Percentiles rank a stretch among this genome's conserved stretches.
phyloP scores from a whole-genome alignment of 1,140 invertebrate species.

The Lepidotrigona ventralis region DNA sequence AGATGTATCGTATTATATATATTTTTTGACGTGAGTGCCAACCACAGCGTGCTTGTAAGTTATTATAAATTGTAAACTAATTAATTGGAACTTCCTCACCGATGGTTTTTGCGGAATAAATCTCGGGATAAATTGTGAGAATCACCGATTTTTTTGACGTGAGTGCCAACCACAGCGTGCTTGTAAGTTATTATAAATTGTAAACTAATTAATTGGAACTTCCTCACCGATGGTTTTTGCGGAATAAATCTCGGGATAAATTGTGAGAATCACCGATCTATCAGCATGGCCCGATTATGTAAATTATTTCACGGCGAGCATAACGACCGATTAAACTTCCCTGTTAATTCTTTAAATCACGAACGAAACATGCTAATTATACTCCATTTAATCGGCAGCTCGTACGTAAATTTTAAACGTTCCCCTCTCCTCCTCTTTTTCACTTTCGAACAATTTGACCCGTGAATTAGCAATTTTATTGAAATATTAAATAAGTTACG shows the following conservation, averaged over 20 bases:
- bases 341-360: not conserved
- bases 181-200: not conserved
- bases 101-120: too few relatives aligned
- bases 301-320: not conserved
- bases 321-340: not conserved
- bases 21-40: too few relatives aligned
- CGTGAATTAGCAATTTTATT: too few relatives aligned
- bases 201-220: not conserved
- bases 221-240: not conserved
- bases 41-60: too few relatives aligned
- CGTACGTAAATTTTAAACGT: too few relatives aligned
- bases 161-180: too few relatives aligned
- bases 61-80: not conserved
- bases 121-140: conserved; percentile 8
- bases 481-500: not conserved
- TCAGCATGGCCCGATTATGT: not conserved
- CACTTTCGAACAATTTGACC: not conserved
- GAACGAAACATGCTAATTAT: not conserved
- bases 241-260: not conserved
- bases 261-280: conserved; percentile 6
- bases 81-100: not conserved
- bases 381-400: not conserved
- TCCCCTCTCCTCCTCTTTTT: not conserved
- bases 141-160: not conserved
- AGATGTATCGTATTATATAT: not conserved